phyloP scores from a whole-genome alignment of 2,797 vertebrate species.

The Pangasius mekongensis region DNA sequence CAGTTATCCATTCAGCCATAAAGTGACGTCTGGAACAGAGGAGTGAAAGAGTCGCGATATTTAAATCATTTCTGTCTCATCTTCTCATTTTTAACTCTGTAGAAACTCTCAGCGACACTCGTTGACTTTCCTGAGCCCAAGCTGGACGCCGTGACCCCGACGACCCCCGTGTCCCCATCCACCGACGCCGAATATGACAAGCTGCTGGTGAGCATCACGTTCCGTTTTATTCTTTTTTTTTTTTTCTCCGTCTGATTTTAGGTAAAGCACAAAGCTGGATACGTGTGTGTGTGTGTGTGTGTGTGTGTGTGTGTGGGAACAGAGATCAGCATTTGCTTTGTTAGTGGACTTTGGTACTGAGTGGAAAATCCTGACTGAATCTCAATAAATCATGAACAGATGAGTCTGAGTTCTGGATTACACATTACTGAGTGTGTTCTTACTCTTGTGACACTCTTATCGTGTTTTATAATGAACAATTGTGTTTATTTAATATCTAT shows the following conservation, averaged over 20 bases:
- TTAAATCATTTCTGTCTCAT: not conserved
- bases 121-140: slow-evolving; percentile 40
- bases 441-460: not conserved
- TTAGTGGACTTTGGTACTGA: not conserved
- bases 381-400: not conserved
- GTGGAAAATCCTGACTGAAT: not conserved
- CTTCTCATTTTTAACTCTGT: not conserved
- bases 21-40: not conserved
- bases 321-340: not conserved
- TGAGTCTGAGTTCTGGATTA: not conserved
- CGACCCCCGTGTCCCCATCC: slow-evolving; percentile 71
- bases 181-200: slow-evolving; percentile 83
- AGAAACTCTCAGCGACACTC: slow-evolving; percentile 26
- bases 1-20: not conserved
- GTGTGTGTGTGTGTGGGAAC: not conserved
- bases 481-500: not conserved
- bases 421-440: not conserved
- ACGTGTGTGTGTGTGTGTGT: not conserved
- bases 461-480: not conserved
- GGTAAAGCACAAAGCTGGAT: not conserved
- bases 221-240: not conserved
- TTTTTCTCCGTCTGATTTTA: not conserved
- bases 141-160: slow-evolving; percentile 42
- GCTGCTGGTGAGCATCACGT: slow-evolving; percentile 72
- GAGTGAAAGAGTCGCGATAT: not conserved